Evolutionary conservation across 2,888 invertebrate genomes (phyloP), one percentile per base, ranked within the genome.

Genomic region (Drosophila affinis): DNA sequence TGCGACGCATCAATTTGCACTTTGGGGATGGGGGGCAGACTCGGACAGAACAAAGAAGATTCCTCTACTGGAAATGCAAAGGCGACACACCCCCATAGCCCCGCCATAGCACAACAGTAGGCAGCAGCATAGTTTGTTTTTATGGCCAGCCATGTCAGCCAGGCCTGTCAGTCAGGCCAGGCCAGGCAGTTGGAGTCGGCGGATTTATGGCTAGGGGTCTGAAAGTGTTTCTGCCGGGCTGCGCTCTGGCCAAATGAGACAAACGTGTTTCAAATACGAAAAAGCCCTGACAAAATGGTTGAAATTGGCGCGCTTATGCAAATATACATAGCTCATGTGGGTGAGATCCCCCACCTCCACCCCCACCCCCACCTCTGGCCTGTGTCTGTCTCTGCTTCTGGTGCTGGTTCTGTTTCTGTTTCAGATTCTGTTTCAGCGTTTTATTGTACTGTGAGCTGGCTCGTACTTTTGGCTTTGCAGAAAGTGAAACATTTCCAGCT

Each of bases 241-340:
- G 63, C 63, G 62, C 62, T 76, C 87, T 78, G 78, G 81, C 76
- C 87, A 81, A 84, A 84, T 87, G 83, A 79, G 78, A 74, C 87
- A 84, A 87, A 84, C 83, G 83, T 84, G 83, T 79, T 84, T 84
- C 84, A 79, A 81, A 84, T 84, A 75, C 70, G 47, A 56, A 77
- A 56, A 61, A 60, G 32, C 49, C 34, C 51, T 34, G 21, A 29
- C 46, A 68, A 71, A 79, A 70, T 72, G 85, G 55, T 63, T 55
- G 32, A 54, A 76, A 76, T 63, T 56, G 74, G 65, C 79, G 73
- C 71, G 79, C 84, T 86, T 83, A 86, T 83, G 83, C 87, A 83
- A 83, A 83, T 83, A 60, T 3, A 21, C 21, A 21, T 12, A 29
- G 9, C 9, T 46, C 17, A 24, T 24, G 39, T 49, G 34, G 51